Base-by-base conservation (phyloP, 2,113 vertebrate species). In the Dipodomys spectabilis region DNA sequence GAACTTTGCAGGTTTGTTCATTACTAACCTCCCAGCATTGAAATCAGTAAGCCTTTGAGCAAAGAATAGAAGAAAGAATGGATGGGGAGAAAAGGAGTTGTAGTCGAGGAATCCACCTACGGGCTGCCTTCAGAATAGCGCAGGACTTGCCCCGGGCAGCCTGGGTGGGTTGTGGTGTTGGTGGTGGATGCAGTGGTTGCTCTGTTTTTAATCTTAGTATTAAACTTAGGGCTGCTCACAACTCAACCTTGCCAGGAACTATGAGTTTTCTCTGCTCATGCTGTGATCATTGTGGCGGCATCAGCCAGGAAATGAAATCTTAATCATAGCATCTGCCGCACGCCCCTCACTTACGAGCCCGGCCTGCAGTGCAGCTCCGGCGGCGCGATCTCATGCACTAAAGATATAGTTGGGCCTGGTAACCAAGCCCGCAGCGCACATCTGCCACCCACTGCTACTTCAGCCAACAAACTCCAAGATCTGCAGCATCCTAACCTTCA, bases 301-400 rank as follows among this genome's bases (percentile, higher is more conserved):
- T 93, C 91, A 88, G 69, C 94, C 86, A 95, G 95, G 95, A 96
- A 97, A 94, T 95, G 84, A 94, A 96, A 94, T 95, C 95, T 87
- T 93, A 96, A 94, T 89, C 88, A 79, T n/a, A 89, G 84, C 77
- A 91, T 97, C 94, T 94, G 92, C 95, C 72, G 60, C 6, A n/a
- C 72, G 82, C 85, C 75, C 90, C 93, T 93, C 92, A 75, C 87
- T 95, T 90, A 90, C 15, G 83, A 87, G 90, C 92, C 95, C 92
- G 90, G 90, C 92, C 95, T 93, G 90, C 95, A 97, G 77, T 79
- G 71, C 84, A 93, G 85, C 85, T 95, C 82, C 80, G 93, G 84
- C 67, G 16, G 72, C 35, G 93, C 74, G 90, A 88, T 88, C 75
- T 90, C 62, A 72, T 92, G 92, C 71, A 77, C 91, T 82, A n/a